phyloP scores from a whole-genome alignment of 64 coral and sea anemone genomes.

The Stichodactyla mertensii region DNA sequence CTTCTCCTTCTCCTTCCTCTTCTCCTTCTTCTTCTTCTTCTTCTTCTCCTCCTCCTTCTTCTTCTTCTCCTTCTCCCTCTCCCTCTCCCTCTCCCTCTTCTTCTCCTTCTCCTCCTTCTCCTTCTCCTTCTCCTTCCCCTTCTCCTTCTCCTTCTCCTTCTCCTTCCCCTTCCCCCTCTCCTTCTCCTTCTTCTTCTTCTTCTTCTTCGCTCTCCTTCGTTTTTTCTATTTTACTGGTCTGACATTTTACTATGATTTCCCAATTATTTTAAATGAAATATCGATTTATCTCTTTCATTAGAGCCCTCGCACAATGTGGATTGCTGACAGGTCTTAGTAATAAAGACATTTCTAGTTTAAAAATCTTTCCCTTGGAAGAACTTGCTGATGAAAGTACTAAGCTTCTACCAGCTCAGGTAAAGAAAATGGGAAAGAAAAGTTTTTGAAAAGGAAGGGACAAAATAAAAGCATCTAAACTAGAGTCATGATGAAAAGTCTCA shows the following conservation, averaged over 20 bases:
- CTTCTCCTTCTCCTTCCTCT: no score
- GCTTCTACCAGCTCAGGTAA: conserved; percentile 22
- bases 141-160: no score
- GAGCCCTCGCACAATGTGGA: conserved; percentile 18
- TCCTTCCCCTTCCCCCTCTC: no score
- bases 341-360: conserved; percentile 17
- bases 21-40: no score
- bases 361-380: conserved; percentile 40
- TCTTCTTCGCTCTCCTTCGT: no score
- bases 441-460: not conserved
- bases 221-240: no score
- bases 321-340: not conserved
- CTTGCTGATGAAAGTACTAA: not conserved
- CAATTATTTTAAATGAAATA: not conserved
- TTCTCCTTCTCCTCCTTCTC: no score
- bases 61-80: no score
- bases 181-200: no score
- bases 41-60: no score
- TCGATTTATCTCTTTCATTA: conserved; percentile 17
- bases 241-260: not conserved
- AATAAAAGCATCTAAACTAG: not conserved
- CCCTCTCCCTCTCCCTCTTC: no score
- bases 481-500: not conserved
- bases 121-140: no score
- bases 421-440: not conserved